Conservation (phyloP, 2,888 invertebrate genomes). For the Lasioglossum leucozonium region DNA sequence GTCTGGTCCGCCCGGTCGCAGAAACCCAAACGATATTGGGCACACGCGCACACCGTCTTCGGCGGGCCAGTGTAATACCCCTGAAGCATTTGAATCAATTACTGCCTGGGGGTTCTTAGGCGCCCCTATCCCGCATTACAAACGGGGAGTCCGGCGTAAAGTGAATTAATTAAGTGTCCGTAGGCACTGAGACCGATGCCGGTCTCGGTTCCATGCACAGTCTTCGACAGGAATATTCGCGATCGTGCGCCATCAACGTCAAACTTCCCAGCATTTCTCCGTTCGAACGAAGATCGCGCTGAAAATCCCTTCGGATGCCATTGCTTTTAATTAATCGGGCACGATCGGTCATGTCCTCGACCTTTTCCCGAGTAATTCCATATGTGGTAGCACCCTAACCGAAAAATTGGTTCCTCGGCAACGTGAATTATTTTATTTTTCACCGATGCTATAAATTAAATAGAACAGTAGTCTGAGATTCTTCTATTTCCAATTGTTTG, state of each 20-base stretch:
- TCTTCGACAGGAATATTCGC: constrained; percentile 37
- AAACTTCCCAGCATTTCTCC: background rate
- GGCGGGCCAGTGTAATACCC: constrained; percentile 69
- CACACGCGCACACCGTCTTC: constrained; percentile 32
- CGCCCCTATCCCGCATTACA: constrained; percentile 74
- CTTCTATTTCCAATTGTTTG: too few relatives aligned
- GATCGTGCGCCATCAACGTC: constrained; percentile 22
- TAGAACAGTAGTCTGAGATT: too few relatives aligned
- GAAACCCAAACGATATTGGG: constrained; percentile 38
- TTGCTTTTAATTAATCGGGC: background rate
- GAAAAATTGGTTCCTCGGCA: too few relatives aligned
- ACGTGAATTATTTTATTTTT: too few relatives aligned
- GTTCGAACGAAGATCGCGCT: background rate
- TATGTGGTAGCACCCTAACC: too few relatives aligned
- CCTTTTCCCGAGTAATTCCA: too few relatives aligned
- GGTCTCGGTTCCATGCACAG: constrained; percentile 30
- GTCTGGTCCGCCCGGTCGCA: constrained; percentile 23
- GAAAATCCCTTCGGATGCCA: background rate
- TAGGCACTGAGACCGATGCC: constrained; percentile 54
- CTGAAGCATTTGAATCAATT: constrained; percentile 81
- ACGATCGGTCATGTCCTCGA: too few relatives aligned
- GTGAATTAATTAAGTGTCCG: constrained; percentile 81
- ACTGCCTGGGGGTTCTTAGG: constrained; percentile 75
- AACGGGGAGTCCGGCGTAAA: constrained; percentile 75
- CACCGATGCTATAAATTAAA: too few relatives aligned